Base-by-base conservation (phyloP, 53 echinoderm and acorn worm genomes). In the Hippasteria phrygiana region DNA sequence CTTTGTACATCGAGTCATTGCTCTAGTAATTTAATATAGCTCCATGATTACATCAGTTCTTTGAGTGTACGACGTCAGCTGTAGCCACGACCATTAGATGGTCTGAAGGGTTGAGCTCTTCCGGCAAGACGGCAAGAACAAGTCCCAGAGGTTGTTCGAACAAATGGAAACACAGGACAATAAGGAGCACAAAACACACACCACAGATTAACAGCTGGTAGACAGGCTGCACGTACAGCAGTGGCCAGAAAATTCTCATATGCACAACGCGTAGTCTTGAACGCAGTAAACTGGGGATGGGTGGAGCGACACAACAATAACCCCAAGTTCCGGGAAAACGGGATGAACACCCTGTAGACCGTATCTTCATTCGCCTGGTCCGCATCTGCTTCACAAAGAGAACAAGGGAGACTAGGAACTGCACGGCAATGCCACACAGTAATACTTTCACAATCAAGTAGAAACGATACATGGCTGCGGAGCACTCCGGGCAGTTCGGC, bases 91-190 rank as follows among this genome's bases (percentile, higher is more conserved):
- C 91, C 91, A 95, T 89, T 32, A 93, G 88, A 78, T 95, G 95
- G 80, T 95, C 95, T 10, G 95, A 95, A 6, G 95, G 95, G 66
- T 93, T 93, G 7, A 93, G 50, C 69, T 95, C 95, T 17, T 95
- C 95, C 0, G 87, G 93, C 43, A 95, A 80, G 28, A 90, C 50
- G 47, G 83, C 92, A n/a, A 89, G 46, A 20, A 93, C 27, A 35
- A 81, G 55, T 24, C 50, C 62, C 62, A 93, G 50, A 5, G 89
- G 40, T n/a, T 93, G 91, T 8, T 80, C 53, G 74, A 93, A 93
- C 74, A 85, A 81, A 47, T 76, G 74, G 9, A 31, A 41, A n/a
- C 77, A 88, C 45, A 91, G 69, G 32, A 79, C 20, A 41, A 70
- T 2, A n/a, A 95, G 24, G 1, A 78, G 36, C 5, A 88, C 53